Evolutionary conservation across 2,888 invertebrate genomes (phyloP).

Genomic region (Trilocha varians): DNA sequence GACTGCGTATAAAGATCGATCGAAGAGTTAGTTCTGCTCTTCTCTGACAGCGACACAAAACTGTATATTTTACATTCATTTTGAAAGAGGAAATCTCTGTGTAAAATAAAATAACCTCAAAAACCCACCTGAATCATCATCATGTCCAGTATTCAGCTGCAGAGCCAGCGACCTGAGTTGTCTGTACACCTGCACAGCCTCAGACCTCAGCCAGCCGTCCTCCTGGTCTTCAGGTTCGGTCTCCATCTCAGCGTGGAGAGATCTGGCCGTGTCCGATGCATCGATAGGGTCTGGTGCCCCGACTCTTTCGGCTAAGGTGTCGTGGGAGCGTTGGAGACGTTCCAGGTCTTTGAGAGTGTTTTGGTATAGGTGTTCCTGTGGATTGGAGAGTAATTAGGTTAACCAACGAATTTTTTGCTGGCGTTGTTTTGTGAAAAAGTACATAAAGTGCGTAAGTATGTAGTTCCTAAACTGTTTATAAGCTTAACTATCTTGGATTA

Average conservation of each 20-base stretch:
- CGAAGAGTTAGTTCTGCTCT: too few relatives aligned
- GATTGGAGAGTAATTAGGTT: not conserved
- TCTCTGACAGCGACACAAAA: too few relatives aligned
- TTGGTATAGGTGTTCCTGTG: constrained; percentile 67
- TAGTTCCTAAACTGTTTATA: too few relatives aligned
- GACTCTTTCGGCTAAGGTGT: constrained; percentile 79
- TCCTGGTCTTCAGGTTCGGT: constrained; percentile 76
- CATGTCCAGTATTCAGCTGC: constrained; percentile 82
- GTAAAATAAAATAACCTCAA: too few relatives aligned
- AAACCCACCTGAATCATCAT: constrained; percentile 82
- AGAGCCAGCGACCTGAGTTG: constrained; percentile 81
- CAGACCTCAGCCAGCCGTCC: constrained; percentile 75
- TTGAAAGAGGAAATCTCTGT: too few relatives aligned
- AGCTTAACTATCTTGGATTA: too few relatives aligned
- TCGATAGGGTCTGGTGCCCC: constrained; percentile 73
- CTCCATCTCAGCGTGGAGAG: constrained; percentile 93
- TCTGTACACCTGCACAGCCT: constrained; percentile 81
- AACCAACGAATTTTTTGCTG: too few relatives aligned
- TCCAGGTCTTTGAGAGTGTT: constrained; percentile 78
- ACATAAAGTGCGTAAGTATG: too few relatives aligned
- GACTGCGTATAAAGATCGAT: too few relatives aligned
- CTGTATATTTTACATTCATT: too few relatives aligned
- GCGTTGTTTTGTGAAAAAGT: too few relatives aligned
- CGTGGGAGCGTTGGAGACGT: constrained; percentile 80
- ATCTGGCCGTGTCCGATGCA: constrained; percentile 70